phyloP scores from a whole-genome alignment of 1,140 invertebrate genomes.

The Ips nitidus region DNA sequence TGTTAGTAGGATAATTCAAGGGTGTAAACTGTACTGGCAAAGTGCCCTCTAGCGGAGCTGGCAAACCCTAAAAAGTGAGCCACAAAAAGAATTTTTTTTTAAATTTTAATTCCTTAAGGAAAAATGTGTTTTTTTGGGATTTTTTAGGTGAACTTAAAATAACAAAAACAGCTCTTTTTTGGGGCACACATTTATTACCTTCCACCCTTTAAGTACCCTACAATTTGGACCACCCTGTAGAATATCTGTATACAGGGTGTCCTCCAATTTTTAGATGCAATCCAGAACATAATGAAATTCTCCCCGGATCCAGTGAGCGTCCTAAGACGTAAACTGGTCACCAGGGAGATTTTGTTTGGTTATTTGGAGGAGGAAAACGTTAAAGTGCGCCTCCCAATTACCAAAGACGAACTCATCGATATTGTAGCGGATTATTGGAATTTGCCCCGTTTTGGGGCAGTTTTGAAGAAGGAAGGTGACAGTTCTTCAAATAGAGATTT shows the following conservation, averaged over 20 bases:
- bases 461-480: background rate
- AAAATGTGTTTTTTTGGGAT: background rate
- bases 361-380: slow-evolving; percentile 54
- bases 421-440: slow-evolving; percentile 53
- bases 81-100: background rate
- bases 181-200: background rate
- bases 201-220: background rate
- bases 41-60: too few species aligned
- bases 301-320: slow-evolving; percentile 50
- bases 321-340: slow-evolving; percentile 54
- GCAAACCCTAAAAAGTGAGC: too few species aligned
- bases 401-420: slow-evolving; percentile 54
- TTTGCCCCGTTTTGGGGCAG: slow-evolving; percentile 4
- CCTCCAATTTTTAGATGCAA: slow-evolving; percentile 50
- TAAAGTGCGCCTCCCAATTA: slow-evolving; percentile 49
- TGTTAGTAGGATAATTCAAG: too few species aligned
- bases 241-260: background rate
- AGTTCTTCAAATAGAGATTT: too few species aligned
- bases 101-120: background rate
- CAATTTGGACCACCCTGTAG: background rate
- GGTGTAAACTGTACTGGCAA: too few species aligned
- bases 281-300: slow-evolving; percentile 53
- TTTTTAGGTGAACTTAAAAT: background rate
- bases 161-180: background rate
- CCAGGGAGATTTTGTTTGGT: slow-evolving; percentile 54